phyloP scores from a whole-genome alignment of 1,140 invertebrate genomes.

The Laodelphax striatellus region DNA sequence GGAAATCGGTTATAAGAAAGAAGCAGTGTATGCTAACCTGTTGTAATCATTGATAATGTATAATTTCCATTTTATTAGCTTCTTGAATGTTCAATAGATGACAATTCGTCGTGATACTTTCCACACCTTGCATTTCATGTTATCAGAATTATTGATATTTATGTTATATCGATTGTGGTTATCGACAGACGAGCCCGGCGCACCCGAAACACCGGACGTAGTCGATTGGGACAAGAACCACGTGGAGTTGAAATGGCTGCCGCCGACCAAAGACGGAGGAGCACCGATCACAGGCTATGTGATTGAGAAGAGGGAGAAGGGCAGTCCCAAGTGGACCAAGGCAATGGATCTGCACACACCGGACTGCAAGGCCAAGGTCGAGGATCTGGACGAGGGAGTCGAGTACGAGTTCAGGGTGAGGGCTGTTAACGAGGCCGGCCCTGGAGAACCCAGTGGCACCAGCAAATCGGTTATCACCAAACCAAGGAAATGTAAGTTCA shows the following conservation, averaged over 20 bases:
- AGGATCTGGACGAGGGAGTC: conserved; percentile 70
- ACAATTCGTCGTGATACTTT: no score
- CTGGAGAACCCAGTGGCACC: conserved; percentile 62
- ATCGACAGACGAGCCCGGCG: conserved; percentile 71
- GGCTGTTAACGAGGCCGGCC: conserved; percentile 67
- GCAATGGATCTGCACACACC: conserved; percentile 63
- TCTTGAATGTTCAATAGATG: no score
- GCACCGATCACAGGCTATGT: conserved; percentile 87
- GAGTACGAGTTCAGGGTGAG: conserved; percentile 81
- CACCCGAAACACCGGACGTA: conserved; percentile 77
- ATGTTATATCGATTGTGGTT: not conserved
- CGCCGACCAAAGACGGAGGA: conserved; percentile 79
- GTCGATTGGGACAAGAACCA: conserved; percentile 92
- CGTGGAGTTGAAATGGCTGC: conserved; percentile 84
- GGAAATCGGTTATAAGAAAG: no score
- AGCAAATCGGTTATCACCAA: conserved; percentile 67
- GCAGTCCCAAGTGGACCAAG: conserved; percentile 74
- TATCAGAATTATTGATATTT: not conserved
- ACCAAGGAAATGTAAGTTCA: conserved; percentile 71
- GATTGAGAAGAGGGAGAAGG: conserved; percentile 88
- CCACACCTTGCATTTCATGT: not conserved
- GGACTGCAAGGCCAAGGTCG: conserved; percentile 66
- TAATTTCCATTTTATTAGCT: no score
- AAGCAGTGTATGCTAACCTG: no score
- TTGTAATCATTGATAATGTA: no score